Percentiles rank a stretch among this genome's conserved stretches.
These are phyloP conservation scores for Saxidomus purpurata DNA, from an alignment of 1,140 invertebrate species.

Conservation along the genomic window DNA sequence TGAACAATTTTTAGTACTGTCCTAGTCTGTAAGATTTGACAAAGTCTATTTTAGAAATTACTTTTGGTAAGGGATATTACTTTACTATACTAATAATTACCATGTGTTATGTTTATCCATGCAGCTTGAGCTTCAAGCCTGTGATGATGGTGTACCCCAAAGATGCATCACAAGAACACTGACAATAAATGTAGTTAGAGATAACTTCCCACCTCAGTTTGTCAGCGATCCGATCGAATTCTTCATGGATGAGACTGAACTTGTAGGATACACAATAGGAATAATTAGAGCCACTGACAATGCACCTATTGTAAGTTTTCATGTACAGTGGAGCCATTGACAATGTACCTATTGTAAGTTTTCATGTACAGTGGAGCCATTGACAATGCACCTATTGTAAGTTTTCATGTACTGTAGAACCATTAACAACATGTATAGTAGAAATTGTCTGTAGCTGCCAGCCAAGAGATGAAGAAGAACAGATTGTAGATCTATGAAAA, in stretches of 20 bases:
- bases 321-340: conserved; percentile 63
- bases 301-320: conserved; percentile 50
- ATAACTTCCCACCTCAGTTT: conserved; percentile 94
- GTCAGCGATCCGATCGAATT: conserved; percentile 84
- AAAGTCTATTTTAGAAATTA: too few relatives aligned
- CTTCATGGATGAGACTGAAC: conserved; percentile 68
- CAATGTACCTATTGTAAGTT: conserved; percentile 54
- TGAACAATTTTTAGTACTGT: too few relatives aligned
- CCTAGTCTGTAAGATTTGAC: too few relatives aligned
- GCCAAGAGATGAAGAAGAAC: too few relatives aligned
- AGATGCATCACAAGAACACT: conserved; percentile 95
- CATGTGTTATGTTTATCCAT: too few relatives aligned
- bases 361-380: conserved; percentile 27
- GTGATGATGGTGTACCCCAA: conserved; percentile 94
- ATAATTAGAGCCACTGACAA: conserved; percentile 60
- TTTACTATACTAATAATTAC: too few relatives aligned
- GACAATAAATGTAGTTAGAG: conserved; percentile 90
- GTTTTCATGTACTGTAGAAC: conserved; percentile 54
- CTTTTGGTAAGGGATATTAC: too few relatives aligned
- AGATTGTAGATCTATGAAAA: too few relatives aligned
- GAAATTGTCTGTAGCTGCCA: too few relatives aligned
- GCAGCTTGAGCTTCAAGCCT: conserved; percentile 95
- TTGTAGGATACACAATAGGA: conserved; percentile 28
- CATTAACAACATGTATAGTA: too few relatives aligned
- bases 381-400: conserved; percentile 60